Conservation (phyloP, 2,888 invertebrate genomes). For the Sinodicranocentrus sp. region DNA sequence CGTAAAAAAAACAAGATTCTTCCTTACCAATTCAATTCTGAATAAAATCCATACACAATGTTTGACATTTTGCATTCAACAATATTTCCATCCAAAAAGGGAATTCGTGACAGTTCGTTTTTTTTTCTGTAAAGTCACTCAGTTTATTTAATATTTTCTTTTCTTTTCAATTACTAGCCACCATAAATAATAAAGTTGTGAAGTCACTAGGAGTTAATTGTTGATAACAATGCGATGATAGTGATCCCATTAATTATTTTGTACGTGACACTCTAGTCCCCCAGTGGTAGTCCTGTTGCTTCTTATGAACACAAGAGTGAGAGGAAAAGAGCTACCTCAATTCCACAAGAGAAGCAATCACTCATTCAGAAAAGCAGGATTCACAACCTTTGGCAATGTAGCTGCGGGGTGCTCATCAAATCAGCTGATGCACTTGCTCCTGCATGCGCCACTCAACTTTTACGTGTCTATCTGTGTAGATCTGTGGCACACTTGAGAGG, state of each 20-base stretch:
- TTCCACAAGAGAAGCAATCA: constrained; percentile 19
- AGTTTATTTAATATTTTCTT: no score
- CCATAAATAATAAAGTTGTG: constrained; percentile 20
- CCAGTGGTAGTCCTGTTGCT: constrained; percentile 29
- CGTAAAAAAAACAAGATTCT: no score
- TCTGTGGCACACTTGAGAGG: no score
- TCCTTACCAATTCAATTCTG: constrained; percentile 69
- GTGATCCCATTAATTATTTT: constrained; percentile 64
- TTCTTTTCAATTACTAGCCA: not conserved
- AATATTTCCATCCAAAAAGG: constrained; percentile 23
- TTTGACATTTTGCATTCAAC: constrained; percentile 58
- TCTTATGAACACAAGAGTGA: constrained; percentile 23
- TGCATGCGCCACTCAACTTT: not conserved
- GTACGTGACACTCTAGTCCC: constrained; percentile 45
- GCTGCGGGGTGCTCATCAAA: constrained; percentile 63
- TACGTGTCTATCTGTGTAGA: no score
- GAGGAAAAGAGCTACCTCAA: constrained; percentile 13
- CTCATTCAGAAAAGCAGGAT: constrained; percentile 41
- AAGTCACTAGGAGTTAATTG: constrained; percentile 44
- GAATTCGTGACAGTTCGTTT: not conserved
- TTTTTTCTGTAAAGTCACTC: not conserved
- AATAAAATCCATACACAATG: constrained; percentile 67
- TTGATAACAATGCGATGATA: constrained; percentile 36
- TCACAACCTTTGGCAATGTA: constrained; percentile 65
- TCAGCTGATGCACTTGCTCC: constrained; percentile 37